Percentiles rank a stretch among this genome's conserved stretches.
Evolutionary conservation across 1,140 invertebrate genomes (phyloP).

Genomic region (Parasteatoda tepidariorum): DNA sequence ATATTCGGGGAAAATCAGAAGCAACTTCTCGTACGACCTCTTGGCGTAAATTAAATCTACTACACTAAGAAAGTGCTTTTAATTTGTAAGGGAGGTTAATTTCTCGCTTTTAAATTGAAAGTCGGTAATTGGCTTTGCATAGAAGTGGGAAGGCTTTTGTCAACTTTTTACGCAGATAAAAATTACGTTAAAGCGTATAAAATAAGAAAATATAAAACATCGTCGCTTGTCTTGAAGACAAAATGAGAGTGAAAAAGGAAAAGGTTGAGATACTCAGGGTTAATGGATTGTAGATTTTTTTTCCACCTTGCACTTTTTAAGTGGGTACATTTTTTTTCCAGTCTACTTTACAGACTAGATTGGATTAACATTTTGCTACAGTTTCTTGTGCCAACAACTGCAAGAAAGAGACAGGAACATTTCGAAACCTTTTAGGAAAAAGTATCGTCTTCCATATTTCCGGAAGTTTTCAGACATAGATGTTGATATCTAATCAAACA

Average conservation of each 20-base stretch:
- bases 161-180: neutral
- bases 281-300: constrained; percentile 33
- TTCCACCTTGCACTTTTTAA: constrained; percentile 41
- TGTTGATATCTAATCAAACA: too few species aligned
- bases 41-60: neutral
- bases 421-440: neutral
- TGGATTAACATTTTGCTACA: constrained; percentile 34
- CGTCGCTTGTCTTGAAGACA: neutral
- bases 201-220: neutral
- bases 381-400: constrained; percentile 7
- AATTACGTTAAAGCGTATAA: neutral
- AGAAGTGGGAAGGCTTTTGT: constrained; percentile 19
- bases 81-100: neutral
- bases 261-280: constrained; percentile 42
- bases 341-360: constrained; percentile 20
- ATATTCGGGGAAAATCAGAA: neutral
- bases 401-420: neutral
- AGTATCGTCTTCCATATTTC: neutral
- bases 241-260: neutral
- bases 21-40: neutral
- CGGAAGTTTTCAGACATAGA: neutral
- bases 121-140: constrained; percentile 32
- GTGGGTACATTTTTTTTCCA: constrained; percentile 28
- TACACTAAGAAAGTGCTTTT: neutral
- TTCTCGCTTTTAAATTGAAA: constrained; percentile 17